phyloP scores from a whole-genome alignment of 2,797 vertebrate genomes.

The Galagoides demidoff region DNA sequence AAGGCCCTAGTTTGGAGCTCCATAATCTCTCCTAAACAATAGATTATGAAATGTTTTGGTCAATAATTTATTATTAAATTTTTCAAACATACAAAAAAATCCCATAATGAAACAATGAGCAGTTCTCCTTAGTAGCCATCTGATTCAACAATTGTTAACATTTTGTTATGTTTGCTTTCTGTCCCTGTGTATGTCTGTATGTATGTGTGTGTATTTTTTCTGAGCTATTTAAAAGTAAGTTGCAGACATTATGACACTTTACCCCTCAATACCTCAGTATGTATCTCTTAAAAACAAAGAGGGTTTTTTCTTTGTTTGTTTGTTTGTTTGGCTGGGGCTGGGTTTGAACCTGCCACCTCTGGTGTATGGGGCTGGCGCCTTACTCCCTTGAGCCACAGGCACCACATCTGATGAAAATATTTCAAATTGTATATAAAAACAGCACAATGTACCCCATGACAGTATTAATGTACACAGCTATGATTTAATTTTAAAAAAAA shows the following conservation, averaged over 20 bases:
- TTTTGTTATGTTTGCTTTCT: neutral
- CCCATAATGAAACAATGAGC: neutral
- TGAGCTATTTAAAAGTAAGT: neutral
- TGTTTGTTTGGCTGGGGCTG: no score
- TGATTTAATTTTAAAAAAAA: neutral
- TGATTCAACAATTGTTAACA: neutral
- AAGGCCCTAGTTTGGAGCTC: neutral
- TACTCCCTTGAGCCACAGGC: no score
- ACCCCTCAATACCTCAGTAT: neutral
- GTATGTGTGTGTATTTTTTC: neutral
- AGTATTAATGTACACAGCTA: no score
- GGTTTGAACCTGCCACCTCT: no score
- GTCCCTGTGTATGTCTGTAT: neutral
- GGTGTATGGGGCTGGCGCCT: no score
- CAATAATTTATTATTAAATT: neutral
- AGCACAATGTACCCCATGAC: no score
- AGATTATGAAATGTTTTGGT: neutral
- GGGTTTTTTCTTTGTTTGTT: no score
- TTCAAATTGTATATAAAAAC: no score
- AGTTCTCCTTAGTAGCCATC: neutral
- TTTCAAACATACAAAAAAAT: conserved; percentile 18
- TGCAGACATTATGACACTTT: neutral
- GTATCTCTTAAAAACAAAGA: neutral
- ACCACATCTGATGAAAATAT: no score
- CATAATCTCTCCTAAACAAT: neutral